Percentiles rank a stretch among this genome's conserved stretches.
phyloP scores from a whole-genome alignment of 2,797 vertebrate species.

The Xiphorhynchus erythropygius region DNA sequence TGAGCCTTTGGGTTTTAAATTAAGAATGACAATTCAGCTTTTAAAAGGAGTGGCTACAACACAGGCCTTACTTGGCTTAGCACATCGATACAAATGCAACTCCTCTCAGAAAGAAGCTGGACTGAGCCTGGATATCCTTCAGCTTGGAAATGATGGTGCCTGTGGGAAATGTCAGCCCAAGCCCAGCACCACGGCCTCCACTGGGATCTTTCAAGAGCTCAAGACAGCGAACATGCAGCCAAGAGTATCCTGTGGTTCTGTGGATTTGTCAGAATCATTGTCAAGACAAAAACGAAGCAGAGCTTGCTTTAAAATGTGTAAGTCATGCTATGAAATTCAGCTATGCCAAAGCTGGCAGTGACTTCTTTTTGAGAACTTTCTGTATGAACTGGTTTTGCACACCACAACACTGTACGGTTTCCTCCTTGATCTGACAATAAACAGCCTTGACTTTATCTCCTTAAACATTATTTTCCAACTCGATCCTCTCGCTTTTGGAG shows the following conservation, averaged over 20 bases:
- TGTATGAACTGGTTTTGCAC: not conserved
- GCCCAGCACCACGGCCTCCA: not conserved
- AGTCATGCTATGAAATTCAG: not conserved
- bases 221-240: rapidly evolving
- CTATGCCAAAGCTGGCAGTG: not conserved
- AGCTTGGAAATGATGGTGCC: not conserved
- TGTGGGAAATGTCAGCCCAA: not conserved
- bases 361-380: not conserved
- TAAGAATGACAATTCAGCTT: not conserved
- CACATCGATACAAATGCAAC: not conserved
- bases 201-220: not conserved
- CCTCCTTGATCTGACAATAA: not conserved
- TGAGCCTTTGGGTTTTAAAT: not conserved
- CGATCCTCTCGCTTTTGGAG: not conserved
- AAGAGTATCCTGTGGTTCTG: not conserved
- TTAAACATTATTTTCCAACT: not conserved
- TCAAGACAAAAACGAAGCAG: not conserved
- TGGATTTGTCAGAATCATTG: not conserved
- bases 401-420: not conserved
- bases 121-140: not conserved
- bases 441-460: not conserved
- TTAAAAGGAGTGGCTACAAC: not conserved
- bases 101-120: not conserved
- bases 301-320: not conserved
- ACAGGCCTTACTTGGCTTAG: not conserved